Conservation (phyloP, 1,140 invertebrate genomes). For the Aethina tumida region DNA sequence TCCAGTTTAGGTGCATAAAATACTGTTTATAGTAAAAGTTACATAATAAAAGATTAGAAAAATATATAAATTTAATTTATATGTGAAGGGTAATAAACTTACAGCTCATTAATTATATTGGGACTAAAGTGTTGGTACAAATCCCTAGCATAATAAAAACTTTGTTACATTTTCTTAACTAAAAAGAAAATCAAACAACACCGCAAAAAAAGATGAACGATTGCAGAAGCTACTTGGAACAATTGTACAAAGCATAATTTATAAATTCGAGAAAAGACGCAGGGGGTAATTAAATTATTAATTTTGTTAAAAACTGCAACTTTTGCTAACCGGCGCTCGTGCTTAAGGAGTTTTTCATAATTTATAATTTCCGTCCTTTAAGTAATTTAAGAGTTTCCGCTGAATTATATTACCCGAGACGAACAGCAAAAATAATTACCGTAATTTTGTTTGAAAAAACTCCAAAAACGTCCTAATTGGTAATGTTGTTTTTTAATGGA, state of each 20-base stretch:
- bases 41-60: too few relatives aligned
- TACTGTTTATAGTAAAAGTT: too few relatives aligned
- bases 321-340: conserved; percentile 12
- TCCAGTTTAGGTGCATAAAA: too few relatives aligned
- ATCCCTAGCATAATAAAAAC: too few relatives aligned
- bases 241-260: conserved; percentile 7
- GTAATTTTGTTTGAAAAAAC: conserved; percentile 5
- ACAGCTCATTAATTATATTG: too few relatives aligned
- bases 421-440: conserved; percentile 12
- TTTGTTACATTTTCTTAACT: too few relatives aligned
- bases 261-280: conserved; percentile 7
- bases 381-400: conserved; percentile 19
- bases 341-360: conserved; percentile 21
- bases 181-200: too few relatives aligned
- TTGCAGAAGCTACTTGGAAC: too few relatives aligned
- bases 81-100: too few relatives aligned
- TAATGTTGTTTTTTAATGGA: conserved; percentile 1
- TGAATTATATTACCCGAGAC: conserved; percentile 10
- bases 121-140: too few relatives aligned
- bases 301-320: conserved; percentile 20
- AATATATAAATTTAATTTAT: too few relatives aligned
- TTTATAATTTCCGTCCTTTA: conserved; percentile 18
- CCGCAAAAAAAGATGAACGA: too few relatives aligned
- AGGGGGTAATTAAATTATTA: conserved; percentile 21
- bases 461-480: conserved; percentile 1